Conservation (phyloP, 1,140 invertebrate species). For the Lepidurus apus region DNA sequence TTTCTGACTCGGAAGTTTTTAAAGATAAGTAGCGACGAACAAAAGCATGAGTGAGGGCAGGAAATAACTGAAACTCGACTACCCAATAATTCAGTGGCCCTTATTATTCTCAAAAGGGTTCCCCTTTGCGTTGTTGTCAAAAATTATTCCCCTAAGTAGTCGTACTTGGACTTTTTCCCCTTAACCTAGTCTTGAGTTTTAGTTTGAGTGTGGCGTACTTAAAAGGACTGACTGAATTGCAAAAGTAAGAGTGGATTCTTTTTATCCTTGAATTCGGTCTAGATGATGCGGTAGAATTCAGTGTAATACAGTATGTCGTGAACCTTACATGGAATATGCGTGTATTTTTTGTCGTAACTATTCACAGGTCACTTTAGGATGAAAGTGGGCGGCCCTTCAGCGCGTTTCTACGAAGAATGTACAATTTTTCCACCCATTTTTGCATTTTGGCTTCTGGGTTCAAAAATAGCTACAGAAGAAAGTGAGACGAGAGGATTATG, state of each 20-base stretch:
- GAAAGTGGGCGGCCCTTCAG: background rate
- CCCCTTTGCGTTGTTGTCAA: background rate
- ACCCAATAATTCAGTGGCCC: too few relatives aligned
- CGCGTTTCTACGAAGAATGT: background rate
- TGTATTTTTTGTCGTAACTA: background rate
- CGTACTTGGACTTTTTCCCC: background rate
- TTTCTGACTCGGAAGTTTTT: too few relatives aligned
- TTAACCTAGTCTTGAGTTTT: slow-evolving; percentile 2
- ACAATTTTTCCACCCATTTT: background rate
- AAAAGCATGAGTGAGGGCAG: too few relatives aligned
- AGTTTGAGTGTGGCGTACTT: background rate
- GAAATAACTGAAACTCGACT: too few relatives aligned
- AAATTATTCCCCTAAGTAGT: background rate
- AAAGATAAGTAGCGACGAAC: too few relatives aligned
- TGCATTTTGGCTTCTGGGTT: background rate
- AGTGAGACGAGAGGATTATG: background rate
- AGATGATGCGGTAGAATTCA: background rate
- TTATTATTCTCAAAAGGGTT: background rate
- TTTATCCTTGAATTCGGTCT: background rate
- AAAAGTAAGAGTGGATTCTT: background rate
- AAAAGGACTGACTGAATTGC: background rate
- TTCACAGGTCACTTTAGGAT: background rate
- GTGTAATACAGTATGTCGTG: background rate
- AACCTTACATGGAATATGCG: background rate
- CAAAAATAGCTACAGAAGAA: background rate